Conservation (phyloP, 2,888 invertebrate species). For the Philaethria dido region DNA sequence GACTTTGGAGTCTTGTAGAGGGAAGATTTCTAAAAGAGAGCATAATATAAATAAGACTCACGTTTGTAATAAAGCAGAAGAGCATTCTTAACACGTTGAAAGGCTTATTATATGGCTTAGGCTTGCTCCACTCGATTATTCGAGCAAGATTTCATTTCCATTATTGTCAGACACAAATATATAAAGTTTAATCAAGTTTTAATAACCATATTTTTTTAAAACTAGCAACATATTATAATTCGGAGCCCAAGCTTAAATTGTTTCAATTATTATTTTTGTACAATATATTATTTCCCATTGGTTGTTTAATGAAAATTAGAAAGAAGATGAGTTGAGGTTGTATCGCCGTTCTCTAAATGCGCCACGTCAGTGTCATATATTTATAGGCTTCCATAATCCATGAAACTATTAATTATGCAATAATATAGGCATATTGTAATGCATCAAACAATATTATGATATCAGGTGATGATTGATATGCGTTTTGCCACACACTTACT, state of each 20-base stretch:
- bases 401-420: slow-evolving; percentile 26
- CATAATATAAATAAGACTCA: slow-evolving; percentile 83
- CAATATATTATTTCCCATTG: too few species aligned
- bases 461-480: slow-evolving; percentile 29
- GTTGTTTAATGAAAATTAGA: too few species aligned
- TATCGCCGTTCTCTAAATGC: not conserved
- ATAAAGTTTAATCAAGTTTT: not conserved
- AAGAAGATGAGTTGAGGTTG: too few species aligned
- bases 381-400: slow-evolving; percentile 8
- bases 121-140: slow-evolving; percentile 71
- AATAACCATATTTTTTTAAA: not conserved
- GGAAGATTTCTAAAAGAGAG: slow-evolving; percentile 51
- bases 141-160: slow-evolving; percentile 22
- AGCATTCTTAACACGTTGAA: slow-evolving; percentile 79
- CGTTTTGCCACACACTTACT: slow-evolving; percentile 25
- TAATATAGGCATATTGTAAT: slow-evolving; percentile 19
- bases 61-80: slow-evolving; percentile 79
- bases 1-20: slow-evolving; percentile 66
- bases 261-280: not conserved
- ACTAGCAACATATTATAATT: not conserved
- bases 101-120: slow-evolving; percentile 67
- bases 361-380: not conserved
- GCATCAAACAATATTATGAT: slow-evolving; percentile 24
- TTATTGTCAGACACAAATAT: not conserved
- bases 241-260: not conserved